A percentile compares a stretch with the other conserved stretches of the same genome.
Evolutionary conservation across 2,888 invertebrate species (phyloP).

Genomic region (Holacanthella duospinosa): DNA sequence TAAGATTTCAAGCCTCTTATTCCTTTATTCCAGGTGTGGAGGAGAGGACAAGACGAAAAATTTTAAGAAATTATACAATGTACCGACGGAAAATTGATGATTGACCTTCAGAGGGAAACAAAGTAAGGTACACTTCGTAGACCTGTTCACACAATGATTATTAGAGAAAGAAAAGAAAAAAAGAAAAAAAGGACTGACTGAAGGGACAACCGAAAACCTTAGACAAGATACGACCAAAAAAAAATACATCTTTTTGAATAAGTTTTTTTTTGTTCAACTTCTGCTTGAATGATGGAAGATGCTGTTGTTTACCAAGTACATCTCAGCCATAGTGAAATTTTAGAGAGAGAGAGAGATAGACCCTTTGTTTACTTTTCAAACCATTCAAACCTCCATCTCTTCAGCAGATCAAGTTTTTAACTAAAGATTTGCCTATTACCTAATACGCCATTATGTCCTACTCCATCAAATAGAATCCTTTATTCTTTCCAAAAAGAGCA

Average conservation of each 20-base stretch:
- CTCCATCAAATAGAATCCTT: no score
- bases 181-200: neutral
- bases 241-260: no score
- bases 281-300: no score
- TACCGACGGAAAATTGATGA: no score
- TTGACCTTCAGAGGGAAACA: neutral
- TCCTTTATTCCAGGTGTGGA: neutral
- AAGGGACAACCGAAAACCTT: neutral
- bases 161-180: neutral
- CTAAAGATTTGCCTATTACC: neutral
- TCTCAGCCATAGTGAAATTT: no score
- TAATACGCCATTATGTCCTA: neutral
- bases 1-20: neutral
- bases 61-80: no score
- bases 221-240: neutral
- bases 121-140: neutral
- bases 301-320: no score
- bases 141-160: neutral
- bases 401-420: no score
- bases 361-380: neutral
- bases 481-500: no score
- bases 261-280: no score
- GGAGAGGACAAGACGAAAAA: neutral
- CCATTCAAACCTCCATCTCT: neutral
- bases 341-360: neutral